Evolutionary conservation across 1,140 invertebrate species (phyloP).

Genomic region (Diuraphis noxia): DNA sequence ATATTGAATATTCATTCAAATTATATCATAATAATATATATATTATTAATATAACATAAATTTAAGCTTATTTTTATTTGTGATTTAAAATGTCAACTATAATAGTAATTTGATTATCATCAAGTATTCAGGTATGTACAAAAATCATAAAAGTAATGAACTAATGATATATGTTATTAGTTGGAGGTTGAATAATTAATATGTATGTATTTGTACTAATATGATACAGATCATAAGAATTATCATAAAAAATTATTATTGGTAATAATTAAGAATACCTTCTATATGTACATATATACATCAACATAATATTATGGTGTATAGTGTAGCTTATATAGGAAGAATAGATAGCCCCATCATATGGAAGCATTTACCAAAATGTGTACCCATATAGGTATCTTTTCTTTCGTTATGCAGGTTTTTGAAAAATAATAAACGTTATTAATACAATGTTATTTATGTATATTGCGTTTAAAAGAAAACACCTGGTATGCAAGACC

Average conservation of each 20-base stretch:
- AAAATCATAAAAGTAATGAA: neutral
- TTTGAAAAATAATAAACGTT: neutral
- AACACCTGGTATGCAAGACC: constrained; percentile 29
- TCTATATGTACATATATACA: neutral
- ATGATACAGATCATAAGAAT: neutral
- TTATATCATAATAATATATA: too few relatives aligned
- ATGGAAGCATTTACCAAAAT: neutral
- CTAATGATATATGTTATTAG: neutral
- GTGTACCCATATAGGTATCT: neutral
- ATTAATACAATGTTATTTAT: constrained; percentile 4
- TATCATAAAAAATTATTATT: neutral
- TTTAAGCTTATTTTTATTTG: neutral
- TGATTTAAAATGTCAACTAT: neutral
- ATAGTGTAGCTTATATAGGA: neutral
- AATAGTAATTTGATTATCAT: neutral
- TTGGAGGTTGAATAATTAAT: neutral
- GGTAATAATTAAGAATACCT: neutral
- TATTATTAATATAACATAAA: too few relatives aligned
- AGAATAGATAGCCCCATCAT: neutral
- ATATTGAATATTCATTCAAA: too few relatives aligned
- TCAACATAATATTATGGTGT: too few relatives aligned
- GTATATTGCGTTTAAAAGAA: neutral
- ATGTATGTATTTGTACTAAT: neutral
- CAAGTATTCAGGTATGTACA: neutral
- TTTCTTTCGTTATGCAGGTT: neutral